phyloP scores from a whole-genome alignment of 2,113 vertebrate species.

The Benitochromis conjunctus region DNA sequence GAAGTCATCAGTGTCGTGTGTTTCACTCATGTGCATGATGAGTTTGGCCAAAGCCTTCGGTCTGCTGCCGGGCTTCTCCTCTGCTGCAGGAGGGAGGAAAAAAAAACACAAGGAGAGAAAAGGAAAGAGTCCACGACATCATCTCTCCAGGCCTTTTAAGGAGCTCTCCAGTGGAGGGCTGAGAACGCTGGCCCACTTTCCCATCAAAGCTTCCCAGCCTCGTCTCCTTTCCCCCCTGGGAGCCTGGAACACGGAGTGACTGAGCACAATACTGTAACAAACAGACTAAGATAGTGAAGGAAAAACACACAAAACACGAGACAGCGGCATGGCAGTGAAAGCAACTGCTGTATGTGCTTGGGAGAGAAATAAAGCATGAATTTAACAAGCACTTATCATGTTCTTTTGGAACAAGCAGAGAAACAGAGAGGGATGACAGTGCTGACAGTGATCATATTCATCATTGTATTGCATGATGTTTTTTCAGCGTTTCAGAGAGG shows the following conservation, averaged over 20 bases:
- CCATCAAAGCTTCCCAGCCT: conserved; percentile 60
- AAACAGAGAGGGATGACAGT: not conserved
- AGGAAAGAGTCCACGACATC: conserved; percentile 65
- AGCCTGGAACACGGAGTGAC: conserved; percentile 36
- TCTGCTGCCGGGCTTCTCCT: conserved; percentile 44
- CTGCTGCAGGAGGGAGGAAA: conserved; percentile 5
- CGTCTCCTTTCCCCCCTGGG: conserved; percentile 44
- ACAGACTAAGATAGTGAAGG: not conserved
- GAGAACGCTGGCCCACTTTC: conserved; percentile 70
- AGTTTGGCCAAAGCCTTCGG: conserved; percentile 50
- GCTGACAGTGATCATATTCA: conserved; percentile 17
- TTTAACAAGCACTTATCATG: not conserved
- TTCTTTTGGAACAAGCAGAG: not conserved
- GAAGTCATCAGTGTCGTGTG: conserved; percentile 62
- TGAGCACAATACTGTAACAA: conserved; percentile 16
- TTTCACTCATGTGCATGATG: conserved; percentile 61
- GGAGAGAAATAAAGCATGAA: not conserved
- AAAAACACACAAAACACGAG: not conserved
- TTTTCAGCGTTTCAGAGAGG: conserved; percentile 1
- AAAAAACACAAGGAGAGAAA: conserved; percentile 11
- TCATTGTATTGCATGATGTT: conserved; percentile 42
- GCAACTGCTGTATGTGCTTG: not conserved
- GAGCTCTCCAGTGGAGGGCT: conserved; percentile 72
- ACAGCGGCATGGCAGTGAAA: not conserved
- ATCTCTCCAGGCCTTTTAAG: conserved; percentile 79